These are phyloP conservation scores for Betta splendens DNA, from an alignment of 2,797 vertebrate species.

Conservation along the genomic window DNA sequence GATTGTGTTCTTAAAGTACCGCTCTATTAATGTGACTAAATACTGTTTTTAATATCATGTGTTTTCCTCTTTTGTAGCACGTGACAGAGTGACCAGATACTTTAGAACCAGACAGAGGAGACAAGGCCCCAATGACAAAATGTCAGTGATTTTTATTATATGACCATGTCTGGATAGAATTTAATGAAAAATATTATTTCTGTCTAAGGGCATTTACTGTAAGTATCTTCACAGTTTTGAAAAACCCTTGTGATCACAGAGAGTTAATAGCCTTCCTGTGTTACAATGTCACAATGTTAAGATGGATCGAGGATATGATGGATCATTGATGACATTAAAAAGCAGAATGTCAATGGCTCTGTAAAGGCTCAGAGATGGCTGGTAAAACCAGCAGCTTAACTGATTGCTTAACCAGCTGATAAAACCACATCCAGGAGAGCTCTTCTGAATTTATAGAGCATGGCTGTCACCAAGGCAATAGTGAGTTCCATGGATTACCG, in stretches of 20 bases:
- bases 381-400: slow-evolving; percentile 17
- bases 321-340: slow-evolving; percentile 1
- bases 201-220: background rate
- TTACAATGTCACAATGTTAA: background rate
- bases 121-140: too few species aligned
- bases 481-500: background rate
- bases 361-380: slow-evolving; percentile 4
- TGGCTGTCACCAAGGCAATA: slow-evolving; percentile 4
- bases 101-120: background rate
- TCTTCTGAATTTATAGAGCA: slow-evolving; percentile 6
- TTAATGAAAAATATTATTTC: background rate
- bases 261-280: background rate
- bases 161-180: background rate
- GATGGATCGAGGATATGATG: slow-evolving; percentile 4
- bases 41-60: too few species aligned
- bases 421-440: slow-evolving; percentile 8
- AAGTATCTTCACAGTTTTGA: background rate
- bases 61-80: too few species aligned
- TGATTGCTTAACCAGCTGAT: slow-evolving; percentile 10
- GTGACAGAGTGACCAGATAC: slow-evolving; percentile 1
- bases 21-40: too few species aligned
- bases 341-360: slow-evolving; percentile 3
- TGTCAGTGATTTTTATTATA: too few species aligned
- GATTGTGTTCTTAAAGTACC: too few species aligned
- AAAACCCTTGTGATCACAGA: background rate